Evolutionary conservation across 2,888 invertebrate genomes (phyloP), one percentile per base, ranked within the genome.

Genomic region (Conchocele bisecta): DNA sequence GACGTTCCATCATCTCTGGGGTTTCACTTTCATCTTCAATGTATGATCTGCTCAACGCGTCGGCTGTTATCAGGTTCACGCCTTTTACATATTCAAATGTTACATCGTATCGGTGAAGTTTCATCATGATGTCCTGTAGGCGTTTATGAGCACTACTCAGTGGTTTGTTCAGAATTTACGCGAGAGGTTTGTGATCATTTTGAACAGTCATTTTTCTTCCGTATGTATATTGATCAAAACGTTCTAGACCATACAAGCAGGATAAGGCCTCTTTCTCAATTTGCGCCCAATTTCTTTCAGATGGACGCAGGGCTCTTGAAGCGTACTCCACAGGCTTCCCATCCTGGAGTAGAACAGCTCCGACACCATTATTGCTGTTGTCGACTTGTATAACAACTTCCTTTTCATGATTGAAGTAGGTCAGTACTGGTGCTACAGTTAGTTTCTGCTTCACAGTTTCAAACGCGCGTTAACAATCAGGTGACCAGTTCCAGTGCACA

Each of bases 161-260:
- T 11, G 67, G 75, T n/a, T n/a, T n/a, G n/a, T n/a, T n/a, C n/a
- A n/a, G n/a, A n/a, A n/a, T n/a, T n/a, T n/a, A n/a, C 3, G 20
- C 68, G 11, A 65, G 22, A 0, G 69, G 63, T 26, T 73, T 50
- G 29, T 65, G 72, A 22, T 72, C 65, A 39, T 48, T n/a, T n/a
- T 58, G 11, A 5, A 66, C 42, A 20, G 37, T 57, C 2, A 76
- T 63, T 17, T 50, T 56, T 11, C 70, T 33, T 20, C 79, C 75
- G 57, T 73, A 81, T 6, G 78, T 75, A 35, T 79, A 82, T 44
- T 78, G 79, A 57, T 80, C 63, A 46, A 82, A 81, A 13, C 73
- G 58, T 31, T 80, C 79, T 2, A 73, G 67, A 9, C 75, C 75
- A 67, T 50, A 81, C 9, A 79, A 41, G 1, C 75, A 50, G 0